Base-by-base conservation (phyloP, 2,888 invertebrate species). In the Rapana venosa region DNA sequence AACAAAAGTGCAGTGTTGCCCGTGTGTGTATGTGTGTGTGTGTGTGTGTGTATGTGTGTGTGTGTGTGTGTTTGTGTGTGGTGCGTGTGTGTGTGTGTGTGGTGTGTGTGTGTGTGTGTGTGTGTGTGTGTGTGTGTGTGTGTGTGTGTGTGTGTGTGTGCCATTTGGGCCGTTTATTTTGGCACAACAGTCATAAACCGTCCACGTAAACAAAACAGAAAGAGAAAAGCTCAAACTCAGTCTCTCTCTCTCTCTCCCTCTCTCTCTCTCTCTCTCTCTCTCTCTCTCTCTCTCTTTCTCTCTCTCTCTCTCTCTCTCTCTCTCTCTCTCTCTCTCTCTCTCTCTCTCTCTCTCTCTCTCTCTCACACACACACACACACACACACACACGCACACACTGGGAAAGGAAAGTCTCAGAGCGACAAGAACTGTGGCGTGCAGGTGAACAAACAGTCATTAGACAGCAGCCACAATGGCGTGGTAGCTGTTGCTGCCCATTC, bases 341-440 rank as follows among this genome's bases (percentile, higher is more conserved):
- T 47, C 47, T 32, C 6, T 83, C 47, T n/a, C n/a, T 83, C 84
- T 84, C 84, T 84, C 84, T 84, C 84, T 84, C 58, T 58, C 58
- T 84, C 32, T 84, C 84, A 36, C 32, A n/a, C 58, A 36, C 47
- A 58, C 8, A 58, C 15, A 8, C 58, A 58, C 58, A 58, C 58
- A 58, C 58, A 58, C 58, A 58, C 58, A n/a, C n/a, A n/a, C n/a
- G n/a, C n/a, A n/a, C n/a, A n/a, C n/a, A n/a, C n/a, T n/a, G n/a
- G n/a, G n/a, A 58, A 58, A 58, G 15, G 15, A 58, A 61, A 61
- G 13, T 61, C 2, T 2, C 22, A 61, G 22, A 20, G 1, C 2
- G 15, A 20, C 22, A 61, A 61, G 13, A 61, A 61, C 22, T 15
- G 61, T 20, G 17, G 81, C n/a, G 6, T 66, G 66, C 26, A 26